Conservation (phyloP, 2,797 vertebrate species). For the Spinus pinus region DNA sequence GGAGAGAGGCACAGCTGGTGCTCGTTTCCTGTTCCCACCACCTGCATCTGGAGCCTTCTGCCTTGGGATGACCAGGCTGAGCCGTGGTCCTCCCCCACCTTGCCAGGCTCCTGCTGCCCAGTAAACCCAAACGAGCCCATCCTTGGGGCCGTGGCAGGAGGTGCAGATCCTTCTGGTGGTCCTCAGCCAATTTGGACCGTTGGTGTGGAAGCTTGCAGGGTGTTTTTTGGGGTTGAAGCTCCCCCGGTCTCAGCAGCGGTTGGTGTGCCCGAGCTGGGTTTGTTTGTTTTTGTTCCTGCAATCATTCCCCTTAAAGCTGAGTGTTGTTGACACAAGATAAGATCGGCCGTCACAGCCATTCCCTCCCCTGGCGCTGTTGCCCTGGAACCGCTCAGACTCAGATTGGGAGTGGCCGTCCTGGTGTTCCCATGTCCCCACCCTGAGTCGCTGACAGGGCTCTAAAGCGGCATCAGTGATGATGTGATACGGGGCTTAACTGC, state of each 20-base stretch:
- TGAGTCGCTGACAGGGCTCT: background rate
- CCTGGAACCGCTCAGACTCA: background rate
- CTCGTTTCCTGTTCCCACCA: background rate
- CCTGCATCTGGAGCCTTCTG: background rate
- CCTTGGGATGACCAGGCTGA: background rate
- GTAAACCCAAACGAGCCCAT: background rate
- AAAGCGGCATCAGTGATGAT: background rate
- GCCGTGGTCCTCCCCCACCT: background rate
- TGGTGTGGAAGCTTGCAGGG: background rate
- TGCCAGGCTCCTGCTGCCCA: background rate
- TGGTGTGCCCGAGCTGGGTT: background rate
- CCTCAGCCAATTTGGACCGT: background rate
- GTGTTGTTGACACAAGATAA: constrained; percentile 21
- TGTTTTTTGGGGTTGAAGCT: background rate
- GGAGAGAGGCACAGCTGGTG: background rate
- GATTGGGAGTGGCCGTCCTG: background rate
- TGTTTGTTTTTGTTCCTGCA: background rate
- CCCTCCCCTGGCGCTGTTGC: background rate
- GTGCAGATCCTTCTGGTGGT: background rate
- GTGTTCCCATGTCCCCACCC: background rate
- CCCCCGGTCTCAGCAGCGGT: background rate
- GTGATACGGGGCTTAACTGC: background rate
- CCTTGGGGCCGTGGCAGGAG: fast-evolving
- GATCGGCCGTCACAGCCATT: background rate
- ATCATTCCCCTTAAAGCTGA: background rate